Base-by-base conservation (phyloP, 37 sponge, comb jelly and placozoan species). In the Diacarnus erythraeanus region DNA sequence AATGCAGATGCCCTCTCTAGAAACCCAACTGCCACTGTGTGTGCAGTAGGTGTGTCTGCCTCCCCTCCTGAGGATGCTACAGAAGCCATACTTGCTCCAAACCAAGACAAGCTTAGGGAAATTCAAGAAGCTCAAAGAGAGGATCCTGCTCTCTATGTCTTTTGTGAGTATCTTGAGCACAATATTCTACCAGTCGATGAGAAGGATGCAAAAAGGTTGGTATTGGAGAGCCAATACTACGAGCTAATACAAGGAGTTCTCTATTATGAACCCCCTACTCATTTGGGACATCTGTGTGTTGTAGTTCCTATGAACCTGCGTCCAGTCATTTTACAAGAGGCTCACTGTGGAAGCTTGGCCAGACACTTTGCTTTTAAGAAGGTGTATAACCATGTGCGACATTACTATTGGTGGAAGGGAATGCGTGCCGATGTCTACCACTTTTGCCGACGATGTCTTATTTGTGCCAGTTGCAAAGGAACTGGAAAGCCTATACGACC, bases 361-460 rank as follows among this genome's bases (percentile, higher is more conserved):
- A 77, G 84, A 6, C 84, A 83, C 57, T 57, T 76, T 51, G 68
- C 77, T 18, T 67, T 66, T 25, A 68, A 71, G 63, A 84, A 84
- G 59, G 71, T 84, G 6, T 76, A 76, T 42, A 44, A 64, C 15
- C 44, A 54, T 21, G 47, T 84, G 2, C 43, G 77, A 27, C 57
- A 42, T 27, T 2, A 57, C 41, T 43, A 57, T 25, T 77, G 84
- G 84, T 84, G 78, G 84, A 38, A 27, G 25, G 75, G 80, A 1
- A 86, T 79, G 87, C 72, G 80, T 43, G 72, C 25, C 36, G 80
- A 85, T 64, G 42, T 73, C n/a, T 57, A 68, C 59, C 27, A 43
- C 4, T 86, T 80, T 67, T 86, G 87, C 35, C 26, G 75, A 15
- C 27, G 65, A 20, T 84, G 84, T 69, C 63, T 84, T 43, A 72